Evolutionary conservation across 2,797 vertebrate species (phyloP).

Genomic region (Lutjanus argentimaculatus): DNA sequence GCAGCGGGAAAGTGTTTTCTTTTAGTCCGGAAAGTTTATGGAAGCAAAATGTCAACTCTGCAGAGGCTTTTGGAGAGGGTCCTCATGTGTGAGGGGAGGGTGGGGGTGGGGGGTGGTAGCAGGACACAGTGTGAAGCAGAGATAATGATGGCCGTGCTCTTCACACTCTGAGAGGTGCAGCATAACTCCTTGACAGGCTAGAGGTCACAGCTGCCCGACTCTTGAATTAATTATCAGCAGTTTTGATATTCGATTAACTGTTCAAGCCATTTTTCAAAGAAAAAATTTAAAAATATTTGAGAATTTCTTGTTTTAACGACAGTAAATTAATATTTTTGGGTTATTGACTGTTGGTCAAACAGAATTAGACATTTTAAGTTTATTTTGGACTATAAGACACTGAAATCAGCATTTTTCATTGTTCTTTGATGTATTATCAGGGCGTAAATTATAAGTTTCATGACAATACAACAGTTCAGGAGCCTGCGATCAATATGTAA

Average conservation of each 20-base stretch:
- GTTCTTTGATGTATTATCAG: too few species aligned
- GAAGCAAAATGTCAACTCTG: slow-evolving; percentile 24
- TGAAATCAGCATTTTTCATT: too few species aligned
- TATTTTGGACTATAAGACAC: too few species aligned
- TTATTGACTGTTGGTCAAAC: too few species aligned
- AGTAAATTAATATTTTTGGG: too few species aligned
- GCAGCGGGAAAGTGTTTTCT: not conserved
- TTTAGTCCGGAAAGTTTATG: not conserved
- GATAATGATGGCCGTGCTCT: slow-evolving; percentile 19
- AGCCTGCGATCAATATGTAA: too few species aligned
- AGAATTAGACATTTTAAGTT: too few species aligned
- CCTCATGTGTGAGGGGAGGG: not conserved
- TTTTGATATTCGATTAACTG: not conserved
- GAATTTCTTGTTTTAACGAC: too few species aligned
- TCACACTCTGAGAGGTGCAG: slow-evolving; percentile 18
- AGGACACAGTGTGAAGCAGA: slow-evolving; percentile 14
- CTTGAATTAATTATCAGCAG: not conserved
- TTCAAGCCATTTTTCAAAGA: not conserved
- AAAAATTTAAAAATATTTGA: too few species aligned
- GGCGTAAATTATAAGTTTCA: too few species aligned
- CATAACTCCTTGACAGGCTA: not conserved
- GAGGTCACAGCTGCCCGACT: slow-evolving; percentile 5
- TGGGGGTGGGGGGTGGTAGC: not conserved
- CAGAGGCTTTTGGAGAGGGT: not conserved
- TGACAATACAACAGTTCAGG: too few species aligned